These are phyloP conservation scores for Diogma glabrata DNA, from an alignment of 2,888 invertebrate genomes.

Conservation along the genomic window DNA sequence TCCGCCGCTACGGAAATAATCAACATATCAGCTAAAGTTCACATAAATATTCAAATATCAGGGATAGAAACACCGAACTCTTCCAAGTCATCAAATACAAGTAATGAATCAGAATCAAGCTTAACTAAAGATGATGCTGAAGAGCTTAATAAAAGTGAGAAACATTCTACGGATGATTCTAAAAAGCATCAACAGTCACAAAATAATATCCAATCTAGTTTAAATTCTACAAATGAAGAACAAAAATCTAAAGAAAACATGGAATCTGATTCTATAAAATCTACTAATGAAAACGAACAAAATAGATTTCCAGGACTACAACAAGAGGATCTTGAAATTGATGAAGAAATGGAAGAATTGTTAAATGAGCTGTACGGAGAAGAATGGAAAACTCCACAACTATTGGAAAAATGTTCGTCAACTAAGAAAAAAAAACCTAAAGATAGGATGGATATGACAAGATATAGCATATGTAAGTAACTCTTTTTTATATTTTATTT, in stretches of 20 bases:
- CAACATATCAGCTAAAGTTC: conserved; percentile 34
- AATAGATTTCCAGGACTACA: conserved; percentile 1
- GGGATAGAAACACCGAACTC: conserved; percentile 12
- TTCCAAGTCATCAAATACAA: background rate
- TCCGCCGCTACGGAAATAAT: conserved; percentile 18
- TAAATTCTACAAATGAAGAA: background rate
- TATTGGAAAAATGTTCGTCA: conserved; percentile 23
- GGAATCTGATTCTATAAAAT: background rate
- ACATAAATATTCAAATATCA: conserved; percentile 32
- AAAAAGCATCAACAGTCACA: background rate
- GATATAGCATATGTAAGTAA: conserved; percentile 2
- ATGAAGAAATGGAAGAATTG: conserved; percentile 27
- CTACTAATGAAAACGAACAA: background rate
- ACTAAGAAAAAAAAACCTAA: conserved; percentile 1
- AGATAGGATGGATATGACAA: too few relatives aligned
- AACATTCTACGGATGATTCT: too few relatives aligned
- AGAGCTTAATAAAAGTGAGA: too few relatives aligned
- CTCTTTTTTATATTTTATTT: too few relatives aligned
- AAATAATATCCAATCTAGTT: background rate
- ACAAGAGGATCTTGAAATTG: conserved; percentile 18
- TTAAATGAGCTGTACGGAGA: conserved; percentile 32
- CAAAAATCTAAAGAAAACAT: background rate
- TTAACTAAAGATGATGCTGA: too few relatives aligned
- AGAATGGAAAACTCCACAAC: conserved; percentile 33
- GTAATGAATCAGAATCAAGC: background rate